Conservation (phyloP, 2,113 vertebrate species). For the Aplodontia rufa region DNA sequence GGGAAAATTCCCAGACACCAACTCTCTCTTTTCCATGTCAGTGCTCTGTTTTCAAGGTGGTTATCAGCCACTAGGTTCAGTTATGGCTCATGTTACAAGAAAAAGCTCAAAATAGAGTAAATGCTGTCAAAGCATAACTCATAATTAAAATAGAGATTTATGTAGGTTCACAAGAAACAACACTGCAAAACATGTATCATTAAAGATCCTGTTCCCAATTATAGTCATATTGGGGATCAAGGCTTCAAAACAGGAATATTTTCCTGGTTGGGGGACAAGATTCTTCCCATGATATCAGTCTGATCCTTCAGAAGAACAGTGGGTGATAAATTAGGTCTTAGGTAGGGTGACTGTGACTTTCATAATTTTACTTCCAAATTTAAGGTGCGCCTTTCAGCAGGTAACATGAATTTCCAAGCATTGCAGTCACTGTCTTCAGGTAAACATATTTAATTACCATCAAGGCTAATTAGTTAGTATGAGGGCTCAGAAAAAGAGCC, state of each 20-base stretch:
- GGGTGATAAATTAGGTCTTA: neutral
- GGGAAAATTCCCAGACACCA: rapidly evolving
- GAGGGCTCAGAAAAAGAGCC: neutral
- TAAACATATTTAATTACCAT: neutral
- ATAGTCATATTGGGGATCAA: neutral
- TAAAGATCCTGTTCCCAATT: neutral
- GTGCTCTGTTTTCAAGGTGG: neutral
- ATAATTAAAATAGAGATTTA: neutral
- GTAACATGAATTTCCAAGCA: neutral
- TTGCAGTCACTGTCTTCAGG: neutral
- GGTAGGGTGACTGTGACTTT: neutral
- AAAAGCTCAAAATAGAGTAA: neutral
- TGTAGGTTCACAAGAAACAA: neutral
- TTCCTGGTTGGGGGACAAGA: neutral
- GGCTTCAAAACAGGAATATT: neutral
- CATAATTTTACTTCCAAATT: neutral
- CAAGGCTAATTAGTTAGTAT: neutral
- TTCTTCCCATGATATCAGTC: neutral
- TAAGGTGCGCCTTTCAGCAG: neutral
- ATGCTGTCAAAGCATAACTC: too few species aligned
- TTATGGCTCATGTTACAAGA: too few species aligned
- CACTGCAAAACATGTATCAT: neutral
- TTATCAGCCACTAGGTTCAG: neutral
- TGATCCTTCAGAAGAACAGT: neutral
- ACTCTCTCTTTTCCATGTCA: neutral